A percentile compares a stretch with the other conserved stretches of the same genome.
Conservation (phyloP, 2,113 vertebrate species). For the Pipa parva region DNA sequence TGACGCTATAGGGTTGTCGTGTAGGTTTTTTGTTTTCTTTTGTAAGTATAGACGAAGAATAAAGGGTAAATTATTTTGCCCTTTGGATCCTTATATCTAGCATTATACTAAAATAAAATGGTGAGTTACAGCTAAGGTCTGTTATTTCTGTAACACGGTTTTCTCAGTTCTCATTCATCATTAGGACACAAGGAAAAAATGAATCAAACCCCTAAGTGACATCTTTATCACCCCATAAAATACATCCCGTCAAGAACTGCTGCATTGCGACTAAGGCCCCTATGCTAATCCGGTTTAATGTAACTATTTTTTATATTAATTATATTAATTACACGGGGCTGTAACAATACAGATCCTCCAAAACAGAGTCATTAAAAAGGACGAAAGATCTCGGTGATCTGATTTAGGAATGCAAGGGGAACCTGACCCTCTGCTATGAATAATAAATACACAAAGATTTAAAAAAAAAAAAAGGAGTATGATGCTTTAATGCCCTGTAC, state of each 20-base stretch:
- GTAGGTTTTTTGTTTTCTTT: too few species aligned
- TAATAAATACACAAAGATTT: neutral
- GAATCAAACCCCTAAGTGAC: conserved; percentile 31
- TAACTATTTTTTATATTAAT: conserved; percentile 37
- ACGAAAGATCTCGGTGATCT: neutral
- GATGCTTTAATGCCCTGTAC: neutral
- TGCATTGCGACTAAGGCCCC: conserved; percentile 28
- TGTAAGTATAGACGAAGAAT: neutral
- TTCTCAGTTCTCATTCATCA: conserved; percentile 18
- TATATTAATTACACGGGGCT: conserved; percentile 23
- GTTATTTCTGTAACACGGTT: neutral
- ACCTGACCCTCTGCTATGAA: neutral
- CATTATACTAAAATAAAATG: neutral
- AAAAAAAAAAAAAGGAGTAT: neutral
- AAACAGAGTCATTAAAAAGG: conserved; percentile 2
- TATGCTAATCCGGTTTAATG: conserved; percentile 29
- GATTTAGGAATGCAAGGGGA: neutral
- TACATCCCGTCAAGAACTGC: conserved; percentile 27
- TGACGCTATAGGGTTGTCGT: too few species aligned
- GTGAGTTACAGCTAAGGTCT: neutral
- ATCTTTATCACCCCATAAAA: conserved; percentile 39
- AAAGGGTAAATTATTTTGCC: neutral
- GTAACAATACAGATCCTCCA: conserved; percentile 11
- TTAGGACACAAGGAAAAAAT: conserved; percentile 22
- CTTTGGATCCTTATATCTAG: neutral